A percentile compares a stretch with the other conserved stretches of the same genome.
Evolutionary conservation across 2,888 invertebrate species (phyloP).

Genomic region (Stenichneumon culpator): DNA sequence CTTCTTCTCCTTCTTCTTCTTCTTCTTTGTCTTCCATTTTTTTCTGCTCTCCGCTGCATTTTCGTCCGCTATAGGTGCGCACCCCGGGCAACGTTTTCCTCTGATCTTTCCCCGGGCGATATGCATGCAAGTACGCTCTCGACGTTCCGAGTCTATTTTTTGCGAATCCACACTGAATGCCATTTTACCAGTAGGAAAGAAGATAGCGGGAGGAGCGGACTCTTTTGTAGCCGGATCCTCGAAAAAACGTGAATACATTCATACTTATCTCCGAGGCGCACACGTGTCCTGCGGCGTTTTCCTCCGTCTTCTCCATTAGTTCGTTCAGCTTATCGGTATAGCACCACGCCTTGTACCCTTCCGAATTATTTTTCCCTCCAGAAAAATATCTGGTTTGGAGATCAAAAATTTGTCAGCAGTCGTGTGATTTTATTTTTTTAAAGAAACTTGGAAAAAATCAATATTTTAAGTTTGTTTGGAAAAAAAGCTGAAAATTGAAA

Average conservation of each 20-base stretch:
- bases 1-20: not conserved
- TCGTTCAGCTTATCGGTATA: conserved; percentile 5
- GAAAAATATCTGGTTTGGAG: no score
- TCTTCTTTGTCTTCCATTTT: not conserved
- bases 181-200: not conserved
- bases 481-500: no score
- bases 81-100: conserved; percentile 33
- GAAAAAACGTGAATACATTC: conserved; percentile 5
- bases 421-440: no score
- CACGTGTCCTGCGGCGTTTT: conserved; percentile 27
- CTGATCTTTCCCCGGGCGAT: conserved; percentile 43
- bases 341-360: not conserved
- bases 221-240: not conserved
- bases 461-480: no score
- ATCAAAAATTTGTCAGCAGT: no score
- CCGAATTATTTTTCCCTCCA: not conserved
- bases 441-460: no score
- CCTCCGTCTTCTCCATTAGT: not conserved
- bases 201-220: conserved; percentile 5
- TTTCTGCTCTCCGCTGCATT: not conserved
- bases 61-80: conserved; percentile 4
- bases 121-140: not conserved
- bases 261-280: conserved; percentile 24
- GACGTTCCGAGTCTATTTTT: conserved; percentile 3
- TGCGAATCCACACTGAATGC: not conserved